Evolutionary conservation across 2,113 vertebrate genomes (phyloP).

Genomic region (Trachemys scripta): DNA sequence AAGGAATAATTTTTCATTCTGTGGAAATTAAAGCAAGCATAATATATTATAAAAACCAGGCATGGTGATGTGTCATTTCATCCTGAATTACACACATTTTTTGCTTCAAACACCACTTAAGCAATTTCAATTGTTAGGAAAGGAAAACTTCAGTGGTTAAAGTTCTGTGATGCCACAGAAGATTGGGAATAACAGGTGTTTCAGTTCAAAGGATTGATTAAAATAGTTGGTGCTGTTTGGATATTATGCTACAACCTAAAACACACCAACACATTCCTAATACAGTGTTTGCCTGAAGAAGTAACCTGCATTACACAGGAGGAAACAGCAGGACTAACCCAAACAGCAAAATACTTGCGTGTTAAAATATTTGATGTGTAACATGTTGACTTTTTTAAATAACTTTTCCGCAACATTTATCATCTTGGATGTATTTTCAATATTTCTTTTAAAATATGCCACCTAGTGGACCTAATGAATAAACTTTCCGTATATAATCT

Average conservation of each 20-base stretch:
- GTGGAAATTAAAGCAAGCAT: background rate
- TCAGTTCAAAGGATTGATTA: conserved; percentile 12
- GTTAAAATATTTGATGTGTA: conserved; percentile 13
- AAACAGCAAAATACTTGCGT: conserved; percentile 1
- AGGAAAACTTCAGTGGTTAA: background rate
- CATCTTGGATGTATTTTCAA: background rate
- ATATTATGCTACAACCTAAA: background rate
- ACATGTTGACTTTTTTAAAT: conserved; percentile 8
- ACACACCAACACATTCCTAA: conserved; percentile 1
- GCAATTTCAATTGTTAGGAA: background rate
- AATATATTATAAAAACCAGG: background rate
- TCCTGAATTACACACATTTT: background rate
- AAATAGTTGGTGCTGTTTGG: conserved; percentile 22
- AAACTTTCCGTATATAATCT: accelerated
- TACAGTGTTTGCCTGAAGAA: conserved; percentile 29
- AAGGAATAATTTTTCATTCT: background rate
- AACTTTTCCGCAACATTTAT: background rate
- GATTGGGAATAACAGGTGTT: background rate
- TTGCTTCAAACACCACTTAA: background rate
- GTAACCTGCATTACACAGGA: background rate
- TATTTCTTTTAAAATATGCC: conserved; percentile 52
- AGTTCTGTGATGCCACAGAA: background rate
- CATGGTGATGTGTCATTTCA: background rate
- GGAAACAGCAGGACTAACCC: background rate
- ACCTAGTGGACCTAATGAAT: conserved; percentile 63